Evolutionary conservation across 2,113 vertebrate genomes (phyloP).

Genomic region (Dendropsophus ebraccatus): DNA sequence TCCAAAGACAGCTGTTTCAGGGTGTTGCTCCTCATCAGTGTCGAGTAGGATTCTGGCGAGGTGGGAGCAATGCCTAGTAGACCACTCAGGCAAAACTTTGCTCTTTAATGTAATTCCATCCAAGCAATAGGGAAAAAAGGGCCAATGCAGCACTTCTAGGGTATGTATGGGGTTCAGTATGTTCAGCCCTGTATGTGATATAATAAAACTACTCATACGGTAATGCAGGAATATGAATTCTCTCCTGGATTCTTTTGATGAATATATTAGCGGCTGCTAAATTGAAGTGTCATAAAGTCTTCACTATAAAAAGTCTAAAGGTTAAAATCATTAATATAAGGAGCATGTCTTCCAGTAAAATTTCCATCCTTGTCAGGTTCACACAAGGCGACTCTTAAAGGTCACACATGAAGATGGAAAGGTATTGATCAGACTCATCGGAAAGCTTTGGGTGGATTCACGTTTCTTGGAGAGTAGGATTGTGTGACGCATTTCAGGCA

Average conservation of each 20-base stretch:
- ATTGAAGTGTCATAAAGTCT: not conserved
- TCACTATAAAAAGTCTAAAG: not conserved
- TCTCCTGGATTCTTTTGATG: not conserved
- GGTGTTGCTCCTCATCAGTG: too few relatives aligned
- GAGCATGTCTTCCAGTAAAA: not conserved
- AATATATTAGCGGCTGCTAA: not conserved
- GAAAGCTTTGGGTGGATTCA: not conserved
- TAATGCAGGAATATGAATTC: not conserved
- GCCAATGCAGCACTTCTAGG: not conserved
- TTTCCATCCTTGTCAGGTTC: not conserved
- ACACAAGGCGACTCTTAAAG: constrained; percentile 12
- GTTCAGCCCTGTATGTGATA: not conserved
- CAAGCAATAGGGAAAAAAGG: too few relatives aligned
- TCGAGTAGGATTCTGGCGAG: too few relatives aligned
- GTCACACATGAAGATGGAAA: constrained; percentile 1
- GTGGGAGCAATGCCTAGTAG: too few relatives aligned
- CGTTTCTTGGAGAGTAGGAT: not conserved
- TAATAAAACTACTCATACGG: not conserved
- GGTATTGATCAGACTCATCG: not conserved
- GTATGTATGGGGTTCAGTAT: not conserved
- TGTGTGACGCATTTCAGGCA: not conserved
- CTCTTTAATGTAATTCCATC: too few relatives aligned
- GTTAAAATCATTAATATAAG: constrained; percentile 19
- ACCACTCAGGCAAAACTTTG: too few relatives aligned
- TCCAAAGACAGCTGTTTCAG: too few relatives aligned